These are phyloP conservation scores for Caerostris darwini DNA, from an alignment of 1,140 invertebrate genomes.

Conservation along the genomic window DNA sequence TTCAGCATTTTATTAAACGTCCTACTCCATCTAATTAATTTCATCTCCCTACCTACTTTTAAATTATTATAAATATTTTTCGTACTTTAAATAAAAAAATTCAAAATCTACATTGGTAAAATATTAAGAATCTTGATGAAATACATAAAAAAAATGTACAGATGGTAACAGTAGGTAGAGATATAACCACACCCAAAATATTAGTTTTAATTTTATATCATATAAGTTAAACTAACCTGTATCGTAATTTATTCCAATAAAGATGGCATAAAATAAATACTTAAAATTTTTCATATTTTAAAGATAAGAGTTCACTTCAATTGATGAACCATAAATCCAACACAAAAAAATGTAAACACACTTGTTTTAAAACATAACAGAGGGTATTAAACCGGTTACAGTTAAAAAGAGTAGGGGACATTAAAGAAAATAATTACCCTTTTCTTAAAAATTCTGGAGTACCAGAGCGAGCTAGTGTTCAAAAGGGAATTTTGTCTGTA, in stretches of 20 bases:
- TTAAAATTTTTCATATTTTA: neutral
- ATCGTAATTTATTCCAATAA: neutral
- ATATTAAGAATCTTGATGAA: neutral
- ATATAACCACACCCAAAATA: neutral
- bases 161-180: neutral
- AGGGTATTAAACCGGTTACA: neutral
- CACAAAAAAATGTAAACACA: neutral
- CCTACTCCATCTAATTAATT: neutral
- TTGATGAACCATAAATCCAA: neutral
- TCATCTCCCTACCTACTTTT: neutral
- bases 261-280: neutral
- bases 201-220: neutral
- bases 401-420: neutral
- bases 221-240: neutral
- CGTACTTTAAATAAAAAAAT: neutral
- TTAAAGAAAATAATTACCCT: no score
- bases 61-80: neutral
- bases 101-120: neutral
- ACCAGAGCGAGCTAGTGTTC: no score
- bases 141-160: neutral
- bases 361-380: neutral
- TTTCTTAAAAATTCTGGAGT: no score
- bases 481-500: no score
- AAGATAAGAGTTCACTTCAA: neutral
- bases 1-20: neutral